These are phyloP conservation scores for Myrmecophaga tridactyla DNA, from an alignment of 2,113 vertebrate genomes.

Conservation along the genomic window DNA sequence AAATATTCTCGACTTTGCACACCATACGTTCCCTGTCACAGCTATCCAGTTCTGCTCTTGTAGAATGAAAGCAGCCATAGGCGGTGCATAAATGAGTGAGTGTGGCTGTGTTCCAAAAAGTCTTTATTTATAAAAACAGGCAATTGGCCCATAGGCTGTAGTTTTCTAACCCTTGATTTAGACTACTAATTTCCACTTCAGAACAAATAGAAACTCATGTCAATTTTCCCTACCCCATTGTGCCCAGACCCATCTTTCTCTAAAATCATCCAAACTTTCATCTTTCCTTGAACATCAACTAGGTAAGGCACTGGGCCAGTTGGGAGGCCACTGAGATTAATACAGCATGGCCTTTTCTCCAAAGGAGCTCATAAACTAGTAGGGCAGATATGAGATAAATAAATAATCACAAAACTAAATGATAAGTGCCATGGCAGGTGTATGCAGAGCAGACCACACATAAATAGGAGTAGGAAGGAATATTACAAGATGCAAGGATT, in stretches of 20 bases:
- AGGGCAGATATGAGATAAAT: not conserved
- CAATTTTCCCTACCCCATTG: not conserved
- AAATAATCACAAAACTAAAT: not conserved
- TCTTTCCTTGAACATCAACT: not conserved
- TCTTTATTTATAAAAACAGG: not conserved
- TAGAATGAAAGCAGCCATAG: not conserved
- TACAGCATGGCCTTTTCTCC: not conserved
- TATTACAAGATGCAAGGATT: not conserved
- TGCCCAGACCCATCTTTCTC: not conserved
- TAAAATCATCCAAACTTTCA: not conserved
- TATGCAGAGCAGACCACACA: not conserved
- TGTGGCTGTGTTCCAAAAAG: not conserved
- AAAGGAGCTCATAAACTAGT: not conserved
- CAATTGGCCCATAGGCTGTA: not conserved
- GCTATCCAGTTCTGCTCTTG: not conserved
- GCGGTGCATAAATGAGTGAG: no score
- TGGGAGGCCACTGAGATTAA: not conserved
- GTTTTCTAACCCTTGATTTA: not conserved
- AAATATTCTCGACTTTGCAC: not conserved
- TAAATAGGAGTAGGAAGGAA: not conserved
- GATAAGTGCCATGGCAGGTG: not conserved
- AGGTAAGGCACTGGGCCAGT: not conserved
- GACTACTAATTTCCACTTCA: not conserved
- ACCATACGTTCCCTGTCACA: not conserved
- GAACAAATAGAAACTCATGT: not conserved